Base-by-base conservation (phyloP, 2,888 invertebrate species). In the Lasioglossum oenotherae region DNA sequence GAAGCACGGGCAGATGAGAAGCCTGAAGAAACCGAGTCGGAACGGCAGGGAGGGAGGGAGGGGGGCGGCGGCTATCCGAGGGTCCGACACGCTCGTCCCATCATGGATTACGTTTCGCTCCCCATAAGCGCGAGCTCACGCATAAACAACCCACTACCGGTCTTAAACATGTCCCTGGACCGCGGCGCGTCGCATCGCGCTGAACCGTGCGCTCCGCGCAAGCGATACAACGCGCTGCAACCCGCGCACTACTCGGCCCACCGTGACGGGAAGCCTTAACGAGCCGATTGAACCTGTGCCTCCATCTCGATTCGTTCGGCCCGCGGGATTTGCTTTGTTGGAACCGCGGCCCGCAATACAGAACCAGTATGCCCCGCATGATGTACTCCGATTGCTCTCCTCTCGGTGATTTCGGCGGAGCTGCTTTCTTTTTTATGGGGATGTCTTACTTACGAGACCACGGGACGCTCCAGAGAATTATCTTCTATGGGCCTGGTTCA, bases 131-230 rank as follows among this genome's bases (percentile, higher is more conserved):
- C 80, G 87, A 90, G 88, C 87, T 91, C 90, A 80, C 89, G 89
- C 90, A 91, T 93, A 92, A 93, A 93, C 91, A 91, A 92, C 90
- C 88, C 84, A 92, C 93, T 93, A 92, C 92, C 91, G 92, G 93
- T 93, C 92, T 93, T 93, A 92, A 93, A 93, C 89, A 92, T 92
- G 91, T 92, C 91, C 88, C 76, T 67, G 80, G 80, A 78, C 79
- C 88, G 75, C 16, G 38, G 57, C 67, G 67, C 74, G 78, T 38
- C 79, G 64, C 64, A 19, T 64, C 64, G 64, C 64, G 16, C 0
- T 27, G 31, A 31, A 2, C 31, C 16, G 31, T 16, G 19, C n/a
- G 53, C 53, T 53, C 53, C 2, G 53, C 53, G 10, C 53, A 5
- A 10, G 27, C 60, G 60, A 60, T 16, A 31, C 31, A 31, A 64